These are phyloP conservation scores for Forbesichthys papilliferus DNA, from an alignment of 2,113 vertebrate genomes.

Conservation along the genomic window DNA sequence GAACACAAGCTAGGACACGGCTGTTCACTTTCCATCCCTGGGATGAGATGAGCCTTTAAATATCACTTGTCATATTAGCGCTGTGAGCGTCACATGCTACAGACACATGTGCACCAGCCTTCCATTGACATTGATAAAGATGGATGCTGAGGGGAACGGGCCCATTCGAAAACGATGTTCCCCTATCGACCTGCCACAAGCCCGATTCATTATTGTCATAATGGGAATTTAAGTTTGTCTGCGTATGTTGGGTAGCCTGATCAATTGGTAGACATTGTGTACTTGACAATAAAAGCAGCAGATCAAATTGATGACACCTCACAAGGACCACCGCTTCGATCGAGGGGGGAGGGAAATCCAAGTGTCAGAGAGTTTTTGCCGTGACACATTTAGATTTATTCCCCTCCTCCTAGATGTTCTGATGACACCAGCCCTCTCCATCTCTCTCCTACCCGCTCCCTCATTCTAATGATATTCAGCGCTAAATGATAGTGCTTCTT, in stretches of 20 bases:
- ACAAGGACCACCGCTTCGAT: slow-evolving; percentile 59
- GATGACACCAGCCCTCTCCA: slow-evolving; percentile 62
- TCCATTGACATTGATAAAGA: slow-evolving; percentile 59
- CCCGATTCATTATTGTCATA: slow-evolving; percentile 75
- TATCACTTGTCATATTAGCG: slow-evolving; percentile 51
- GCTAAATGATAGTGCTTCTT: slow-evolving; percentile 70
- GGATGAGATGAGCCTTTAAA: slow-evolving; percentile 21
- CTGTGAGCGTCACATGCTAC: slow-evolving; percentile 5
- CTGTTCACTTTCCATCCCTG: slow-evolving; percentile 13
- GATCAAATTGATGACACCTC: slow-evolving; percentile 77
- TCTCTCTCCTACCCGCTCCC: slow-evolving; percentile 25
- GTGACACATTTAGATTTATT: slow-evolving; percentile 45
- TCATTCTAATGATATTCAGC: slow-evolving; percentile 69
- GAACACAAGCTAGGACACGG: not conserved
- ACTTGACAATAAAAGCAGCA: slow-evolving; percentile 75
- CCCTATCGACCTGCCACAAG: slow-evolving; percentile 59
- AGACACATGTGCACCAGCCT: slow-evolving; percentile 17
- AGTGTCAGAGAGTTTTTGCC: not conserved
- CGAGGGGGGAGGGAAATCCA: slow-evolving; percentile 6
- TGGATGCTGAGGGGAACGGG: slow-evolving; percentile 44
- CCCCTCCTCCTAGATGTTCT: slow-evolving; percentile 64
- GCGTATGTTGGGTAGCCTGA: slow-evolving; percentile 66
- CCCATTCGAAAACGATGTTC: slow-evolving; percentile 54
- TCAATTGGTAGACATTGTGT: slow-evolving; percentile 75
- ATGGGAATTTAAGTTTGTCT: slow-evolving; percentile 75